These are phyloP conservation scores for Myripristis jacobus DNA, from an alignment of 2,797 vertebrate genomes.

Conservation along the genomic window DNA sequence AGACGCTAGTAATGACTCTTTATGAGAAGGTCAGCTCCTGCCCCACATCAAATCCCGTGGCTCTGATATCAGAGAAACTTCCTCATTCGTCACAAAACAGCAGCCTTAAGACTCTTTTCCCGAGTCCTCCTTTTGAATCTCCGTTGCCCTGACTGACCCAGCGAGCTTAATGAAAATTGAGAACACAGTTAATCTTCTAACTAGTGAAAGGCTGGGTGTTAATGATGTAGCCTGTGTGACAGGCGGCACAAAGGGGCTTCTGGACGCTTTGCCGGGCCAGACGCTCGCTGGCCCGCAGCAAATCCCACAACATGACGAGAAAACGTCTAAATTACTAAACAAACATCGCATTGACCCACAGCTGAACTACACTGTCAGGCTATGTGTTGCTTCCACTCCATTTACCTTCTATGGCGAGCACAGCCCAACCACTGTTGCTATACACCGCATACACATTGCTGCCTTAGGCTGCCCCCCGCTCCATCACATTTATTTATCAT, in stretches of 20 bases:
- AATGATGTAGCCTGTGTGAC: neutral
- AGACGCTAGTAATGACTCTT: neutral
- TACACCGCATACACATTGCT: neutral
- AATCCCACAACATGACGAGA: constrained; percentile 11
- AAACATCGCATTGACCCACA: constrained; percentile 8
- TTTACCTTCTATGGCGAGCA: constrained; percentile 16
- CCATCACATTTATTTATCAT: neutral
- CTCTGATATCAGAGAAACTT: constrained; percentile 23
- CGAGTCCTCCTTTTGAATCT: neutral
- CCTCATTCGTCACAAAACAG: no score
- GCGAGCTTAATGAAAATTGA: constrained; percentile 15
- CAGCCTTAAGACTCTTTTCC: neutral
- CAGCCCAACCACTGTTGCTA: neutral
- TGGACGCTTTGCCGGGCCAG: no score
- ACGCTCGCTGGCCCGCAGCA: neutral
- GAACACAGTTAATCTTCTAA: constrained; percentile 9
- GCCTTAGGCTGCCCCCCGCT: neutral
- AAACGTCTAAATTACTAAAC: constrained; percentile 27
- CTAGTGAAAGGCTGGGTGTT: neutral
- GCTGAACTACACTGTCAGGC: constrained; percentile 9
- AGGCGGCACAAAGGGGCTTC: neutral
- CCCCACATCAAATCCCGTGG: constrained; percentile 42
- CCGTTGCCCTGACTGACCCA: neutral
- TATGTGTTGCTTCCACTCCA: constrained; percentile 27
- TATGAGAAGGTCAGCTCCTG: constrained; percentile 30